Evolutionary conservation across 2,888 invertebrate genomes (phyloP), one percentile per base, ranked within the genome.

Genomic region (Microplitis manilae): DNA sequence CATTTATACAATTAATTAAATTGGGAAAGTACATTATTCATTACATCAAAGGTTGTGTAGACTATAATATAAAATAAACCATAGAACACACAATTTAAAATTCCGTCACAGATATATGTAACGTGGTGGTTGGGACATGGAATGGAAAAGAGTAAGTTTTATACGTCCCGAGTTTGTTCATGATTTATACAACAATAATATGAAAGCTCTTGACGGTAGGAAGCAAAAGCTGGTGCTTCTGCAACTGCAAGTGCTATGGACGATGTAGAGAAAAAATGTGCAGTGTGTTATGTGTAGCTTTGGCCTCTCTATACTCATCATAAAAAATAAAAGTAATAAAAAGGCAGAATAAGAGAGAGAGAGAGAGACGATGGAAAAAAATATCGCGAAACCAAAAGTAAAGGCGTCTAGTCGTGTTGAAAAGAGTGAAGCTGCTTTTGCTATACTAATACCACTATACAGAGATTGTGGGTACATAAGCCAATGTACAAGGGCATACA

Each of bases 151-250:
- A 50, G 50, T 38, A 64, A 13, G 20, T 39, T 30, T 68, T n/a
- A 40, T 62, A 50, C 59, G 7, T 41, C 60, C 50, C 50, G 65
- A 39, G 64, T 68, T 76, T 78, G 73, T 76, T 69, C 39, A 73
- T 78, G 78, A 78, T 78, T 78, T 78, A 78, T 78, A 76, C 73
- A 78, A 76, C 73, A 78, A 78, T 78, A 78, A 78, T 78, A 71
- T 68, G 68, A 62, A 30, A 20, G 68, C 68, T 61, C 50, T 50
- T 50, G 50, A 50, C 13, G 50, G 50, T 50, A 50, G 50, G 9
- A 50, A 50, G 50, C 50, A 50, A 50, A 50, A 50, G 50, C 50
- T 50, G 50, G 50, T 50, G 50, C 50, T 50, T 50, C 50, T 50
- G 50, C 50, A 50, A 50, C 13, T 50, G 50, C 50, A 50, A 30